Evolutionary conservation across 2,888 invertebrate genomes (phyloP).

Genomic region (Polydrusus cervinus): DNA sequence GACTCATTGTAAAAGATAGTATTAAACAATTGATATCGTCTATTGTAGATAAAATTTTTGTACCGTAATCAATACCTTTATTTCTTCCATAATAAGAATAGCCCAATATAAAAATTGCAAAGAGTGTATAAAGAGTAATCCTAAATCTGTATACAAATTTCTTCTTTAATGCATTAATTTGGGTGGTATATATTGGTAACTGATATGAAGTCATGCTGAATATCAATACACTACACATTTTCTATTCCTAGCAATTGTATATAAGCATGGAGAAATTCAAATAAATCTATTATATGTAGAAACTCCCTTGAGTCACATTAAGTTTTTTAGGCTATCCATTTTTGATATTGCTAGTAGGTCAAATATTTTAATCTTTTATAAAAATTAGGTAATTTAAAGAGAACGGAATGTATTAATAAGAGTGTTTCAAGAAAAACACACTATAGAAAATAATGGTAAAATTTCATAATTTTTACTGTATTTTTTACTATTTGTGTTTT

Average conservation of each 20-base stretch:
- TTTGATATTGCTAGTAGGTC: neutral
- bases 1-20: neutral
- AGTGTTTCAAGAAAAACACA: too few relatives aligned
- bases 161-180: neutral
- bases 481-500: too few relatives aligned
- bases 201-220: neutral
- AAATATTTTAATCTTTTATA: neutral
- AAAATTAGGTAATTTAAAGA: too few relatives aligned
- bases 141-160: neutral
- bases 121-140: neutral
- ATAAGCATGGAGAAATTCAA: too few relatives aligned
- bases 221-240: too few relatives aligned
- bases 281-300: neutral
- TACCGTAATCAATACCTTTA: neutral
- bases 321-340: neutral
- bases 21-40: constrained; percentile 4
- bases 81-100: constrained; percentile 10
- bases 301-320: constrained; percentile 2
- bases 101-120: neutral
- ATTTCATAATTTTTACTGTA: too few relatives aligned
- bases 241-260: neutral
- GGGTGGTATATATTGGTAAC: neutral
- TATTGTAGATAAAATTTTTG: constrained; percentile 4
- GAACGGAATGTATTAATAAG: too few relatives aligned
- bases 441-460: too few relatives aligned